Evolutionary conservation across 1,140 invertebrate species (phyloP), one percentile per base, ranked within the genome.

Genomic region (Pinna nobilis): DNA sequence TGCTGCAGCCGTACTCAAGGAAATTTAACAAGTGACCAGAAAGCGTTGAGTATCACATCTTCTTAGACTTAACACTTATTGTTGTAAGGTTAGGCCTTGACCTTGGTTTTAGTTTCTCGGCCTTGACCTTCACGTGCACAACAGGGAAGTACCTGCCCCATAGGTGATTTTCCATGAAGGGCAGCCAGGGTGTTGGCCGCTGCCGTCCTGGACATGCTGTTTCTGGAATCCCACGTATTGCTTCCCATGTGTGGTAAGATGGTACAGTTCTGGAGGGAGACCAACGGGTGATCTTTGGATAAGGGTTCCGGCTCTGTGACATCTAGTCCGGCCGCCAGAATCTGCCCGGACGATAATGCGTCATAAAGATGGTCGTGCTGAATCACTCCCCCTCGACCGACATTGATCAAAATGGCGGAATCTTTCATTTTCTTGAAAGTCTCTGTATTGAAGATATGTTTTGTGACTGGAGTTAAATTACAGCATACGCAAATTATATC

Each of bases 231-330:
- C 72, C 92, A 92, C 9, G 94, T 93, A n/a, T 96, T 96, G 90
- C 95, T 97, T 30, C 96, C 97, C 86, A 98, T 97, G 84, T 98
- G 97, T 7, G 97, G 97, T 63, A 97, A 86, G 49, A 98, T 89
- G 6, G 97, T 94, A 87, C 93, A 94, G 89, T 98, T 98, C 32
- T 92, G 88, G 13, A 98, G 84, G 70, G 91, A 92, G 1, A 96
- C 90, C 4, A 99, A 90, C 50, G 94, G 93, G 90, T 93, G 94
- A 82, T 96, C 92, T 0, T 92, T 81, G 13, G 96, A 95, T 33
- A 98, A 89, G 3, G 97, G 97, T 90, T 99, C 97, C 0, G 97
- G 97, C 49, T 93, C 94, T 77, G 95, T 98, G 0, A 98, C 97
- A 91, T 99, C 97, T 25, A 99, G 89, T 0, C 96, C 97, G 18